phyloP scores from a whole-genome alignment of 2,113 vertebrate species.

The Notarius lentiginosus region DNA sequence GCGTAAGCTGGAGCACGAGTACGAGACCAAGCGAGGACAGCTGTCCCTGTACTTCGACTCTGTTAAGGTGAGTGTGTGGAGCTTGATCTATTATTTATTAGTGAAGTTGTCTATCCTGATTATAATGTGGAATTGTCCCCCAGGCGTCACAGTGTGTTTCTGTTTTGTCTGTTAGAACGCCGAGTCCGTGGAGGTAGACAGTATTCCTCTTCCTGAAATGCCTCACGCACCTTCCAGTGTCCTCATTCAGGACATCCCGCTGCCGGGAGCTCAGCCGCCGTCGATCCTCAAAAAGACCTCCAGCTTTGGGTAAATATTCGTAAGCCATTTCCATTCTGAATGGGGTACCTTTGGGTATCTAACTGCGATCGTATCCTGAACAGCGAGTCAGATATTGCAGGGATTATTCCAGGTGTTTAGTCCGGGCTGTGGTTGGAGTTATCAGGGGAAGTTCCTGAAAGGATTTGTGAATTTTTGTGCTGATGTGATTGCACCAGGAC shows the following conservation, averaged over 20 bases:
- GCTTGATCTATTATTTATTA: no score
- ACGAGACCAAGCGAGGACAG: constrained; percentile 94
- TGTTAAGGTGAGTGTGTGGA: constrained; percentile 81
- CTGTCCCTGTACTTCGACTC: constrained; percentile 97
- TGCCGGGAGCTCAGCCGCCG: constrained; percentile 95
- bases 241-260: constrained; percentile 94
- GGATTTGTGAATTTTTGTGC: neutral
- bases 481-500: neutral
- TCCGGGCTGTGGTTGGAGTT: neutral
- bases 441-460: neutral
- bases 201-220: constrained; percentile 96
- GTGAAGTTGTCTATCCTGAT: no score
- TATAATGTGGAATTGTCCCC: neutral
- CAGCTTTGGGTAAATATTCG: constrained; percentile 79
- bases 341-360: no score
- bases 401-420: neutral
- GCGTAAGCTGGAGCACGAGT: constrained; percentile 90
- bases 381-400: neutral
- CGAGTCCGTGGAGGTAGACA: constrained; percentile 96
- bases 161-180: constrained; percentile 81
- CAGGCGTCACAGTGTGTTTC: neutral
- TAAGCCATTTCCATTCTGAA: neutral
- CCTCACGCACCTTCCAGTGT: constrained; percentile 97
- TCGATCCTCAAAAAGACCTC: constrained; percentile 95
- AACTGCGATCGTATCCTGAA: neutral